phyloP scores from a whole-genome alignment of 92 coral and sea anemone species.

The Hydrozoanthus gracilis region DNA sequence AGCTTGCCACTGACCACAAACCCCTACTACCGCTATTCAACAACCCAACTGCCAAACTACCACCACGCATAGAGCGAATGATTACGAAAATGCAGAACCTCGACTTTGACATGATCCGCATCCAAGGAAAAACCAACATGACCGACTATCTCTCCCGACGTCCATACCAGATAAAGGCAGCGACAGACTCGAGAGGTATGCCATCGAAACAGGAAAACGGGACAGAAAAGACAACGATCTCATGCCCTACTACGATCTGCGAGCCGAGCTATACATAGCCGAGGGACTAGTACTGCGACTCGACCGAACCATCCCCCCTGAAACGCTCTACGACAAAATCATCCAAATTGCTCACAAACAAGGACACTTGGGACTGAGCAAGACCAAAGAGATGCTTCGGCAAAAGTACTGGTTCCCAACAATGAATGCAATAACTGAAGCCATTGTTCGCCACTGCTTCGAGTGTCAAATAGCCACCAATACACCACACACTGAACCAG shows the following conservation, averaged over 20 bases:
- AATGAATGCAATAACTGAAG: not conserved
- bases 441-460: conserved; percentile 15
- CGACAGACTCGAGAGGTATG: conserved; percentile 33
- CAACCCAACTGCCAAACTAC: conserved; percentile 48
- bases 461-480: not conserved
- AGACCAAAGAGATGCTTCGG: conserved; percentile 43
- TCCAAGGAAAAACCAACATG: conserved; percentile 59
- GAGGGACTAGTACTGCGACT: conserved; percentile 59
- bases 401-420: conserved; percentile 12
- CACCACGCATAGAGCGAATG: conserved; percentile 12
- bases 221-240: conserved; percentile 27
- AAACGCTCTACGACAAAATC: conserved; percentile 53
- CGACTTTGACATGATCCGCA: conserved; percentile 60
- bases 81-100: conserved; percentile 50
- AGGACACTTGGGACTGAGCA: conserved; percentile 36
- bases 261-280: conserved; percentile 61
- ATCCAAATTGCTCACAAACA: conserved; percentile 27
- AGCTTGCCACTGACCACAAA: not conserved
- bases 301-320: conserved; percentile 66
- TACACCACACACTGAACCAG: no score
- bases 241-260: conserved; percentile 53
- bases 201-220: conserved; percentile 2
- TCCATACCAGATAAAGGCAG: conserved; percentile 53
- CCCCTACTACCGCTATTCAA: not conserved
- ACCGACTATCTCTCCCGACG: conserved; percentile 61